phyloP scores from a whole-genome alignment of 2,888 invertebrate genomes.

The Buathra laborator region DNA sequence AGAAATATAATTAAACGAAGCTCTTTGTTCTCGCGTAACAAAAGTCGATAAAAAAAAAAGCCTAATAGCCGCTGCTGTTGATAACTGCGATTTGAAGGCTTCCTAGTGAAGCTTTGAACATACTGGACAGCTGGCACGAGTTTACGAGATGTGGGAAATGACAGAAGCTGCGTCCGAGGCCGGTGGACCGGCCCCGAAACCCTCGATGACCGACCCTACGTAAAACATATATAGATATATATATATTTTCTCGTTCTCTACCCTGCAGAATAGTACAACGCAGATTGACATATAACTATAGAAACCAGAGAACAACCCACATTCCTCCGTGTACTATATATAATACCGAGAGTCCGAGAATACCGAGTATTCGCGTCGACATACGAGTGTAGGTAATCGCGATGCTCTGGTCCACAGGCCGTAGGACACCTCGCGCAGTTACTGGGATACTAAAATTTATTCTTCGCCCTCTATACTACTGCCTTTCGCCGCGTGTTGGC shows the following conservation, averaged over 20 bases:
- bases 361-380: slow-evolving; percentile 14
- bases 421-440: slow-evolving; percentile 15
- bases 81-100: neutral
- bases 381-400: slow-evolving; percentile 36
- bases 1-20: too few species aligned
- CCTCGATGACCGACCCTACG: neutral
- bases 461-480: slow-evolving; percentile 23
- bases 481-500: neutral
- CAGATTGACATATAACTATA: neutral
- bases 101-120: neutral
- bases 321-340: slow-evolving; percentile 7
- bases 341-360: neutral
- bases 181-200: slow-evolving; percentile 34
- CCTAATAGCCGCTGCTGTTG: neutral
- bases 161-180: slow-evolving; percentile 36
- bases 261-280: neutral
- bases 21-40: too few species aligned
- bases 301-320: slow-evolving; percentile 10
- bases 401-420: neutral
- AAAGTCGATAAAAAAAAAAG: too few species aligned
- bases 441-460: slow-evolving; percentile 48
- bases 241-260: neutral
- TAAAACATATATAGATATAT: neutral
- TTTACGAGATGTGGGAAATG: slow-evolving; percentile 57
- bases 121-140: slow-evolving; percentile 42